Evolutionary conservation across 2,797 vertebrate species (phyloP).

Genomic region (Betta splendens): DNA sequence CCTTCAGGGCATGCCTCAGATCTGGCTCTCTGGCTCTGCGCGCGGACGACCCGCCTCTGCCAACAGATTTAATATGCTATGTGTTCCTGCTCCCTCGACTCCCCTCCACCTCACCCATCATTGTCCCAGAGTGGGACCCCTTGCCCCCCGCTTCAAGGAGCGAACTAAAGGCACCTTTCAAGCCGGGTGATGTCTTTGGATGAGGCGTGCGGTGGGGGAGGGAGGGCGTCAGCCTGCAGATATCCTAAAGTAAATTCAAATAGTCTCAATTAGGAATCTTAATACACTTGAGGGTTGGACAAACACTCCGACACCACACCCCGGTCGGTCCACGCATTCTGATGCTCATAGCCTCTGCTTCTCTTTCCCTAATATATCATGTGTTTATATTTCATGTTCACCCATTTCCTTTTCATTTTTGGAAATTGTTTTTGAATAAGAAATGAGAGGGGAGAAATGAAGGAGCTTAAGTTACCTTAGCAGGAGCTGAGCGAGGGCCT

Average conservation of each 20-base stretch:
- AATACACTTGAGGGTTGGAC: constrained; percentile 35
- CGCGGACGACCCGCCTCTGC: constrained; percentile 82
- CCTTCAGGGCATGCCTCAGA: constrained; percentile 99
- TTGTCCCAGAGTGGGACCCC: constrained; percentile 79
- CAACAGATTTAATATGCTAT: constrained; percentile 98
- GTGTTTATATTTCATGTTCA: constrained; percentile 11
- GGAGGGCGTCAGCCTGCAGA: constrained; percentile 42
- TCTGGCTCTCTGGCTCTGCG: constrained; percentile 84
- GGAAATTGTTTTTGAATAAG: constrained; percentile 35
- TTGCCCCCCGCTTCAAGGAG: constrained; percentile 89
- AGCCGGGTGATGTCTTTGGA: constrained; percentile 79
- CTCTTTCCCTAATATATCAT: not conserved
- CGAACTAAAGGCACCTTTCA: constrained; percentile 88
- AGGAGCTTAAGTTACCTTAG: constrained; percentile 42
- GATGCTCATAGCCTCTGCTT: constrained; percentile 1
- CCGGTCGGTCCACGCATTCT: constrained; percentile 15
- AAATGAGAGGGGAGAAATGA: constrained; percentile 24
- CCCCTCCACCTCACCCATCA: constrained; percentile 90
- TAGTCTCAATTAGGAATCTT: constrained; percentile 47
- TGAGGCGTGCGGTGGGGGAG: constrained; percentile 38
- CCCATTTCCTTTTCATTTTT: constrained; percentile 20
- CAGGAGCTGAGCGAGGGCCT: constrained; percentile 35
- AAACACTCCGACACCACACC: constrained; percentile 20
- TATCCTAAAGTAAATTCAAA: constrained; percentile 65
- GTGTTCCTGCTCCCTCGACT: constrained; percentile 90